phyloP scores from a whole-genome alignment of 2,797 vertebrate genomes.

The Smutsia gigantea region DNA sequence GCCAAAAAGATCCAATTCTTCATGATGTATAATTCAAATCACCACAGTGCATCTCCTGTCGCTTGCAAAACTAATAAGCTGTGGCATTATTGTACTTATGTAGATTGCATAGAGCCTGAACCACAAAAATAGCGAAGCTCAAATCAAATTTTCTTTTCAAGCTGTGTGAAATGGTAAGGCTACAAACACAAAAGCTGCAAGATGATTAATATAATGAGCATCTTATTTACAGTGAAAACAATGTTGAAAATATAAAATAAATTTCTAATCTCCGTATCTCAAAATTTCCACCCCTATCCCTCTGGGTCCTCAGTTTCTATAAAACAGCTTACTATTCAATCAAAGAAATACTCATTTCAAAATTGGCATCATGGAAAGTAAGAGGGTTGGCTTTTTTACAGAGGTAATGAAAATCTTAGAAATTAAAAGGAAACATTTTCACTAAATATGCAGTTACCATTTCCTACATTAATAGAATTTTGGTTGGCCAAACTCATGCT shows the following conservation, averaged over 20 bases:
- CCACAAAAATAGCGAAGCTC: background rate
- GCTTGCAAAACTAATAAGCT: constrained; percentile 49
- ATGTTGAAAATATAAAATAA: background rate
- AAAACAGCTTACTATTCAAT: background rate
- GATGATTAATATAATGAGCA: background rate
- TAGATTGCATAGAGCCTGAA: background rate
- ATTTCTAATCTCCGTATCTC: background rate
- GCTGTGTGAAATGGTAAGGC: background rate
- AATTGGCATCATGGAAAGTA: background rate
- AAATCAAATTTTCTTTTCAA: constrained; percentile 29
- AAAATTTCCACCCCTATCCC: background rate
- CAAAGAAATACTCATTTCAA: background rate
- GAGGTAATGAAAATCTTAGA: background rate
- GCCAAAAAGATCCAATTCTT: constrained; percentile 31
- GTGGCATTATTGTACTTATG: background rate
- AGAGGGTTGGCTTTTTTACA: background rate
- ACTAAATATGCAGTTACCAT: background rate
- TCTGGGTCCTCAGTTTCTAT: background rate
- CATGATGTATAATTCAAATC: constrained; percentile 54
- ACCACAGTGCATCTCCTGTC: background rate
- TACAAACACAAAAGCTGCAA: background rate
- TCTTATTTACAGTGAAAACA: background rate
- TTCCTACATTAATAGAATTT: background rate
- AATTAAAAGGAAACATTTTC: background rate
- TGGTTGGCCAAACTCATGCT: background rate